Evolutionary conservation across 2,888 invertebrate genomes (phyloP).

Genomic region (Pardosa pseudoannulata): DNA sequence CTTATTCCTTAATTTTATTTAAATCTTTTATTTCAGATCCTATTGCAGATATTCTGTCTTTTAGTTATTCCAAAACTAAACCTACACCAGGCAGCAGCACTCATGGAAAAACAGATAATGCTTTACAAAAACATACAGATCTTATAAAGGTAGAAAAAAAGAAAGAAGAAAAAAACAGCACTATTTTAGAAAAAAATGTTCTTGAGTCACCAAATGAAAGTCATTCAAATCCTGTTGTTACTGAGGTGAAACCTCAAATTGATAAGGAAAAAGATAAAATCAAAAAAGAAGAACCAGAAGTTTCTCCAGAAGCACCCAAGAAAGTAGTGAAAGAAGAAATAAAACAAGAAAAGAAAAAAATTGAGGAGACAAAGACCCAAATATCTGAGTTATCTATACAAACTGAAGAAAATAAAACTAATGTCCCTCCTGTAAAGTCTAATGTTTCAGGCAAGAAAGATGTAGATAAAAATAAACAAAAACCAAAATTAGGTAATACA

Average conservation of each 20-base stretch:
- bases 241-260: slow-evolving; percentile 22
- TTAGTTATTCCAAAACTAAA: slow-evolving; percentile 55
- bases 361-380: slow-evolving; percentile 22
- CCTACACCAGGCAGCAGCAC: neutral
- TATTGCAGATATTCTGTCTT: slow-evolving; percentile 52
- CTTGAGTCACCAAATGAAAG: slow-evolving; percentile 5
- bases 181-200: slow-evolving; percentile 74
- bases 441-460: slow-evolving; percentile 54
- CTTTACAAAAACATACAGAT: slow-evolving; percentile 4
- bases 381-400: slow-evolving; percentile 6
- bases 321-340: slow-evolving; percentile 34
- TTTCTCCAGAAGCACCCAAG: slow-evolving; percentile 16
- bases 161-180: slow-evolving; percentile 4
- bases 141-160: slow-evolving; percentile 23
- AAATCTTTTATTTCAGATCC: slow-evolving; percentile 53
- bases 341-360: slow-evolving; percentile 41
- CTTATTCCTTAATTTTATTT: too few species aligned
- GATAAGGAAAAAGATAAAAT: slow-evolving; percentile 59
- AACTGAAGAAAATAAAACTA: slow-evolving; percentile 24
- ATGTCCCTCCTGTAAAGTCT: slow-evolving; percentile 3
- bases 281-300: slow-evolving; percentile 35
- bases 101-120: slow-evolving; percentile 7
- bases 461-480: slow-evolving; percentile 53
- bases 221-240: neutral
- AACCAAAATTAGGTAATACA: slow-evolving; percentile 10